These are phyloP conservation scores for Drosophila obscura DNA, from an alignment of 1,140 invertebrate species.

Conservation along the genomic window DNA sequence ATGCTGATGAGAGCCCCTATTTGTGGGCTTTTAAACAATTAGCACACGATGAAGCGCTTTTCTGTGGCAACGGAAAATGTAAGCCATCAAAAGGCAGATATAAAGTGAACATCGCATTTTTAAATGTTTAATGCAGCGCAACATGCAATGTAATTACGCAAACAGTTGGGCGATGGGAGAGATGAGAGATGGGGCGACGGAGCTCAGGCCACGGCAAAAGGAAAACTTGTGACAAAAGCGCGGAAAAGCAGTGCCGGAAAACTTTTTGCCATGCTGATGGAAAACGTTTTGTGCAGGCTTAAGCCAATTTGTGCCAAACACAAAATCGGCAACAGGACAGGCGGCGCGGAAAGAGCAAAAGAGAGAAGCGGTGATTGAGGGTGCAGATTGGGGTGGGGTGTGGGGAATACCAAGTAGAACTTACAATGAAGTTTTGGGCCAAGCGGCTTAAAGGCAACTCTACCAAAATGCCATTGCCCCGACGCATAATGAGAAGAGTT, in stretches of 20 bases:
- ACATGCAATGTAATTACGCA: constrained; percentile 77
- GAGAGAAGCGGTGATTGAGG: not conserved
- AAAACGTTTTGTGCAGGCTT: constrained; percentile 76
- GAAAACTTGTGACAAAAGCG: constrained; percentile 75
- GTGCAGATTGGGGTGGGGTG: not conserved
- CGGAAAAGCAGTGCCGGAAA: constrained; percentile 67
- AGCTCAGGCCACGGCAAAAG: constrained; percentile 17
- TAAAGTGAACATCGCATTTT: constrained; percentile 60
- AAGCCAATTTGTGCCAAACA: constrained; percentile 78
- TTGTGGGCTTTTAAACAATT: constrained; percentile 16
- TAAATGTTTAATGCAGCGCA: constrained; percentile 79
- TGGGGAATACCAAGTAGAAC: constrained; percentile 58
- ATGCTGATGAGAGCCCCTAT: not conserved
- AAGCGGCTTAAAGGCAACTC: constrained; percentile 56
- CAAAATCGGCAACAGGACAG: constrained; percentile 47
- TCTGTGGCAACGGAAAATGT: constrained; percentile 40
- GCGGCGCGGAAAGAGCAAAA: not conserved
- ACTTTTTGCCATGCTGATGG: constrained; percentile 70
- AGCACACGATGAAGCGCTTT: constrained; percentile 20
- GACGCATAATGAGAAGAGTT: constrained; percentile 58
- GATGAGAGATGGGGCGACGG: not conserved
- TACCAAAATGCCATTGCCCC: constrained; percentile 34
- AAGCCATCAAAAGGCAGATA: constrained; percentile 40
- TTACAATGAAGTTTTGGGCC: constrained; percentile 55
- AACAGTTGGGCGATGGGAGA: not conserved